Evolutionary conservation across 1,140 invertebrate species (phyloP).

Genomic region (Calliopsis andreniformis): DNA sequence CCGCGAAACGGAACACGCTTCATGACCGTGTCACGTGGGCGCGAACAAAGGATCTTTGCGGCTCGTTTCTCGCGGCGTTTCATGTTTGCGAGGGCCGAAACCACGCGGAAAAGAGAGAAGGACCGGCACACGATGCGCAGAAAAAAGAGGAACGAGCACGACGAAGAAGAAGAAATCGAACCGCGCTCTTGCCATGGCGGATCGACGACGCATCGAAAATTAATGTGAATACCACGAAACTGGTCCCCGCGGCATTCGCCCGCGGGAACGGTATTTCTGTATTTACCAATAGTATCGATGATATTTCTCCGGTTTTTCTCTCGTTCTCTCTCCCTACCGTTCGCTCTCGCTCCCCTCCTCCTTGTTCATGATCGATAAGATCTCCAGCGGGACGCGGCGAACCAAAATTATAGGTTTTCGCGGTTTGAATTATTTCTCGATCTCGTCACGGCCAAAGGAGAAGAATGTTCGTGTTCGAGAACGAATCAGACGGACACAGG

Average conservation of each 20-base stretch:
- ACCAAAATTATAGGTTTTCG: constrained; percentile 77
- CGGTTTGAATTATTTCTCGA: constrained; percentile 75
- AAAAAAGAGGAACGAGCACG: constrained; percentile 41
- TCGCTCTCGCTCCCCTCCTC: background rate
- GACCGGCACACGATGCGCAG: background rate
- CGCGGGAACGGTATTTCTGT: constrained; percentile 69
- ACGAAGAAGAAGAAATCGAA: constrained; percentile 66
- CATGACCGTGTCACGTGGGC: constrained; percentile 32
- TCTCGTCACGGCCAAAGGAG: constrained; percentile 39
- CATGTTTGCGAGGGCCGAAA: constrained; percentile 42
- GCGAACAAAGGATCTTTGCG: constrained; percentile 60
- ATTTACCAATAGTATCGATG: constrained; percentile 75
- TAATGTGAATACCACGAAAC: constrained; percentile 72
- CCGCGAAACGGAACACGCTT: constrained; percentile 15
- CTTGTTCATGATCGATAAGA: constrained; percentile 66
- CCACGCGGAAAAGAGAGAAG: constrained; percentile 43
- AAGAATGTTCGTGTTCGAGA: constrained; percentile 12
- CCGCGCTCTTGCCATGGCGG: constrained; percentile 60
- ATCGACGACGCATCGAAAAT: constrained; percentile 71
- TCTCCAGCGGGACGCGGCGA: constrained; percentile 63
- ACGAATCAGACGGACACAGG: constrained; percentile 8
- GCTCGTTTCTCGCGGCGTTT: constrained; percentile 47
- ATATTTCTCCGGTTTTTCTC: constrained; percentile 67
- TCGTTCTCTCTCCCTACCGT: background rate
- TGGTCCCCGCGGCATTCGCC: constrained; percentile 68